Base-by-base conservation (phyloP, 2,888 invertebrate species). In the Drosophila rellima region DNA sequence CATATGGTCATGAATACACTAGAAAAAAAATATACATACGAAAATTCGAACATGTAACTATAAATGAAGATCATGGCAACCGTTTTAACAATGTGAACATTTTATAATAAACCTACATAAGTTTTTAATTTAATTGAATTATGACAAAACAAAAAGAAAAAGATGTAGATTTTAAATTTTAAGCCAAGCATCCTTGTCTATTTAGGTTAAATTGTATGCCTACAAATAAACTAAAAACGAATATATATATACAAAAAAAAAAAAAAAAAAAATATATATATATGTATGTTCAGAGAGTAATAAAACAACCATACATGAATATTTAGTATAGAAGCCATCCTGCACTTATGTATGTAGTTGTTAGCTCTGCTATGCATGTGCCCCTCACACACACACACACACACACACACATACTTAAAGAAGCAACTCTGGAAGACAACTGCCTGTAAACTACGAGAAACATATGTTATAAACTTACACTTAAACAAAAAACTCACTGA, bases 291-390 rank as follows among this genome's bases (percentile, higher is more conserved):
- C 42, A 37, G 39, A 57, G 54, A 50, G 37, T 55, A 26, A 42
- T n/a, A n/a, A n/a, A n/a, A n/a, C n/a, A n/a, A n/a, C 44, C 70
- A 39, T 55, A 57, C 42, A 65, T 64, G 52, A 29, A 59, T 48
- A 47, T 35, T 37, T 69, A 66, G 59, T 52, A 44, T 78, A 73
- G 73, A 59, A 39, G 54, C 47, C 78, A 81, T 70, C 75, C 71
- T 70, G 86, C 85, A 83, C 88, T 71, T 68, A 20, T 68, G 60
- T 66, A 63, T 60, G 57, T 81, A 79, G 71, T 68, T 79, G 57
- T 70, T 82, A 85, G 61, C 64, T 39, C 69, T 64, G 86, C 80
- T 73, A 77, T 82, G 82, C 82, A 83, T 83, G 83, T 73, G 59
- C 6, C 23, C 31, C 40, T 68, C 50, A 67, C 17, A 64, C 15